phyloP scores from a whole-genome alignment of 2,888 invertebrate species.

The Drosophila anomelani region DNA sequence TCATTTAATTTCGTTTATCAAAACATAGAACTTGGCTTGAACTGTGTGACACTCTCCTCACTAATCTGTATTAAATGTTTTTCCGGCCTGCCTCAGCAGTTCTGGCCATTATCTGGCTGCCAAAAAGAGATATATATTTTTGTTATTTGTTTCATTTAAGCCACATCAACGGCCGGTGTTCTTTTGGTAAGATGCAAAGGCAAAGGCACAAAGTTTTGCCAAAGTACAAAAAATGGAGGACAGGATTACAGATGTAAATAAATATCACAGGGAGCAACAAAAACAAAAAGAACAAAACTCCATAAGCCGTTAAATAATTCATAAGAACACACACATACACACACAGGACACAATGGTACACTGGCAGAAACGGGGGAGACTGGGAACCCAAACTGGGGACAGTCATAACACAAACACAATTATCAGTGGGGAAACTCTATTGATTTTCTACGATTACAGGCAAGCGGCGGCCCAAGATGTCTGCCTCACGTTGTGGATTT shows the following conservation, averaged over 20 bases:
- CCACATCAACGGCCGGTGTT: slow-evolving; percentile 7
- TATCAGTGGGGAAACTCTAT: slow-evolving; percentile 55
- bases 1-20: neutral
- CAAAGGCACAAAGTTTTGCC: slow-evolving; percentile 25
- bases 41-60: neutral
- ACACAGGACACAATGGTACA: slow-evolving; percentile 17
- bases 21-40: too few species aligned
- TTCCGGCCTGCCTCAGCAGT: neutral
- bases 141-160: neutral
- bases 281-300: slow-evolving; percentile 7
- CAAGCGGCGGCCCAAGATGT: slow-evolving; percentile 13
- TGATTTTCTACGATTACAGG: slow-evolving; percentile 62
- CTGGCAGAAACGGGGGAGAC: slow-evolving; percentile 10
- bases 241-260: slow-evolving; percentile 44
- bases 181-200: slow-evolving; percentile 15
- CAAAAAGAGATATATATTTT: neutral
- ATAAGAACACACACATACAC: slow-evolving; percentile 26
- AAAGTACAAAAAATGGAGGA: slow-evolving; percentile 11
- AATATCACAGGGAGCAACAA: slow-evolving; percentile 16
- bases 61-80: neutral
- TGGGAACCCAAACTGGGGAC: neutral
- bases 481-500: slow-evolving; percentile 16
- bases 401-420: slow-evolving; percentile 45
- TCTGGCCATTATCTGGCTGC: neutral
- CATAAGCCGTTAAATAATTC: slow-evolving; percentile 43